Base-by-base conservation (phyloP, 92 coral and sea anemone species). In the Virgularia gustaviana region DNA sequence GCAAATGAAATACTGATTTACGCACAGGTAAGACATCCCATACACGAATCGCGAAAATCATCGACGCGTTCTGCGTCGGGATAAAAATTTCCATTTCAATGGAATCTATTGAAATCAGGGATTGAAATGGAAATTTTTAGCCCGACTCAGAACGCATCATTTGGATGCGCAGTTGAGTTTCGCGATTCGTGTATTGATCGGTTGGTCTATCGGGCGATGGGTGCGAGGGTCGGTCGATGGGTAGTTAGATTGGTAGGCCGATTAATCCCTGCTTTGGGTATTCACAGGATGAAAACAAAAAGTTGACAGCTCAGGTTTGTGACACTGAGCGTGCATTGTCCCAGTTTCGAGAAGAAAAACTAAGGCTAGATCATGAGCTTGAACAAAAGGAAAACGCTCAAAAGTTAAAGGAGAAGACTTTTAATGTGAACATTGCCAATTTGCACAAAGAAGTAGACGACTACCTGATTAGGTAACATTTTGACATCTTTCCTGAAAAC, bases 1-100 rank as follows among this genome's bases (percentile, higher is more conserved):
- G 79, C 84, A 12, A 87, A 85, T 67, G 96, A 92, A 70, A 79
- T 92, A 87, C 83, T 89, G 51, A 9, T 78, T 25, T 70, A 72
- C 32, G 80, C 79, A 63, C 88, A 89, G 96, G 98, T 92, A 53
- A 20, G 27, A 23, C 53, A 1, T 18, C 15, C 16, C 15, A 22
- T 24, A 28, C 12, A 3, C 16, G 33, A 36, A 24, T 15, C 19
- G 5, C n/a, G n/a, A n/a, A n/a, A n/a, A n/a, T n/a, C n/a, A n/a
- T n/a, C n/a, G n/a, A n/a, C n/a, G n/a, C n/a, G n/a, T n/a, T n/a
- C n/a, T n/a, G n/a, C n/a, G n/a, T n/a, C n/a, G n/a, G n/a, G n/a
- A n/a, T n/a, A n/a, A n/a, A n/a, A n/a, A n/a, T n/a, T n/a, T n/a
- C n/a, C n/a, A n/a, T n/a, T n/a, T n/a, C n/a, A n/a, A n/a, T n/a